Evolutionary conservation across 2,113 vertebrate genomes (phyloP), one percentile per base, ranked within the genome.

Genomic region (Rattus norvegicus): DNA sequence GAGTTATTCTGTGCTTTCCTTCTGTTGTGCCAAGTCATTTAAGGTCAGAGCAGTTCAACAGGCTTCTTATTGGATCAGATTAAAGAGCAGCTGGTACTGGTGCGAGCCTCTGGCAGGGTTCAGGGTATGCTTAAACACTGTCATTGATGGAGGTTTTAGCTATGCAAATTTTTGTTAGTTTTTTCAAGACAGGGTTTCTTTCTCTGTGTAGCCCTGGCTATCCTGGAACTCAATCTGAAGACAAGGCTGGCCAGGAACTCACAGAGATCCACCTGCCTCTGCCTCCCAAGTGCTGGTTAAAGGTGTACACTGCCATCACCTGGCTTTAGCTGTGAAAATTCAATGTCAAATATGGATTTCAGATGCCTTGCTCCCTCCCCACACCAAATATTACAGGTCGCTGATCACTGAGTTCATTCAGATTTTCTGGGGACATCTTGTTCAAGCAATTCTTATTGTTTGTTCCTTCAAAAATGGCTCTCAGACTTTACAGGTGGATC

Each of bases 381-480:
- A 67, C 20, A 20, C 39, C 39, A 54, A 5, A 47, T 70, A 73
- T 85, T 65, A 19, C 4, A 30, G 83, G 59, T 63, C 22, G 39
- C 81, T 63, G 56, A 26, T 85, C 14, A 26, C 7, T 61, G 19
- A 54, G 13, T 95, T 93, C 26, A 28, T 52, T 76, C n/a, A 87
- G 49, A 65, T 67, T 89, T 26, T 47, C 19, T 2, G 6, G 43
- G 49, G 30, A 80, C 8, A 7, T 72, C 30, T 43, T 30, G 20
- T 87, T 89, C 65, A 93, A 75, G 43, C 39, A n/a, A n/a, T 77
- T 19, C 33, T 86, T 59, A 19, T 59, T 94, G 85, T 80, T 91
- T 36, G 65, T 83, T 22, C 61, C 39, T 33, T 28, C 14, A 65
- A 93, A 83, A n/a, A 54, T 94, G 26, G 30, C 63, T 91, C 86